Evolutionary conservation across 2,888 invertebrate genomes (phyloP), one percentile per base, ranked within the genome.

Genomic region (Empis stercorea): DNA sequence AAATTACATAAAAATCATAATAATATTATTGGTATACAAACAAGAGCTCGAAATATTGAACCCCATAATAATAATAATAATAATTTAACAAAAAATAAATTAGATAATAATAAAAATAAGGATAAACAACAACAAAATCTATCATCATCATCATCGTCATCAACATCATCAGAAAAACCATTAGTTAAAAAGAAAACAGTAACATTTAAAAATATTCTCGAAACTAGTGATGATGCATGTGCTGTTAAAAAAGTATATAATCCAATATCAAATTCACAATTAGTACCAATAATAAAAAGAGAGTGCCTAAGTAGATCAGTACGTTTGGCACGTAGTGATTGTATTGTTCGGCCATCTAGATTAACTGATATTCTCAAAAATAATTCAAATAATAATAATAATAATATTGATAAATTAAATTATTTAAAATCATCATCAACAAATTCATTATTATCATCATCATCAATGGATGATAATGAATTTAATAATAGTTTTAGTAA

Each of bases 251-350:
- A 74, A 57, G 70, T 76, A 52, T 70, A 72, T 43, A 79, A 78
- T 65, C 74, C 76, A 49, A 74, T n/a, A n/a, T n/a, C 76, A 62
- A 75, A 75, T 61, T 73, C 73, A 45, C 78, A 78, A 39, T 69
- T 78, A 46, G 70, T 77, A 46, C 76, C 79, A 44, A 79, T 79
- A 45, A 79, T 79, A 55, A 79, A 79, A 63, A 78, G 78, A 64
- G 77, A 76, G 54, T 77, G 77, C 50, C 64, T 73, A 46, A 66
- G 75, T 45, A 74, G 76, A 56, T 71, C 73, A 54, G 66, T 73
- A n/a, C 73, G 73, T 56, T 75, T 76, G 58, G 73, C 75, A 30
- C 54, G 73, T 53, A 75, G 75, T 52, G 75, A 73, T 55, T 75
- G 75, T 55, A 78, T 79, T 56, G 73, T 79, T 4, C 75, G 77